Evolutionary conservation across 2,888 invertebrate species (phyloP), one percentile per base, ranked within the genome.

Genomic region (Ectropis crepuscularia): DNA sequence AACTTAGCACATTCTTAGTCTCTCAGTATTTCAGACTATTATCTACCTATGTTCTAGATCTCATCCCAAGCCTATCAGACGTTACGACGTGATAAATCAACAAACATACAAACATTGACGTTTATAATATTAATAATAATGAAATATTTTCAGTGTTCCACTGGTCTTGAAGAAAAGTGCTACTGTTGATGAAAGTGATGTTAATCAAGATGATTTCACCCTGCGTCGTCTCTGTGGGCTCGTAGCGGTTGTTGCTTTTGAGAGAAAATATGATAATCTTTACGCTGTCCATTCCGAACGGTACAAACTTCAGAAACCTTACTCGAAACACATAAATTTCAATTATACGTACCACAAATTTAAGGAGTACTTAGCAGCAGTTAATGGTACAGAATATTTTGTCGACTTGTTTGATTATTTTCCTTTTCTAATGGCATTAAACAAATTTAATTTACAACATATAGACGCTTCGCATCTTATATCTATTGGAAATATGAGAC

Each of bases 161-260:
- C 39, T 55, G 45, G 8, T 39, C 5, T 8, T 55, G 5, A 39
- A 28, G 6, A 47, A 48, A 36, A 55, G 55, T 11, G 12, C 6
- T 0, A 16, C 4, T 10, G 8, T 28, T 5, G 55, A 55, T n/a
- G 55, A 55, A 10, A 38, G 41, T 39, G 55, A 55, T 16, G 6
- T 55, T 5, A 7, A 8, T 10, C 12, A 7, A 9, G 28, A 55
- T 5, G 12, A 12, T 5, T 50, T 58, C 38, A 58, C 57, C 10
- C 10, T 42, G 2, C 49, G 49, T n/a, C 49, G 57, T 8, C 16
- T 58, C 11, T 12, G 8, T 2, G 57, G 57, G 6, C 10, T 58
- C 12, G 49, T 42, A 7, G 57, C 57, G 7, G 50, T 45, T 9
- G 4, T 28, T 1, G 16, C 16, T 28, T n/a, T n/a, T 28, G 16